Base-by-base conservation (phyloP, 2,797 vertebrate species). In the Esox lucius region DNA sequence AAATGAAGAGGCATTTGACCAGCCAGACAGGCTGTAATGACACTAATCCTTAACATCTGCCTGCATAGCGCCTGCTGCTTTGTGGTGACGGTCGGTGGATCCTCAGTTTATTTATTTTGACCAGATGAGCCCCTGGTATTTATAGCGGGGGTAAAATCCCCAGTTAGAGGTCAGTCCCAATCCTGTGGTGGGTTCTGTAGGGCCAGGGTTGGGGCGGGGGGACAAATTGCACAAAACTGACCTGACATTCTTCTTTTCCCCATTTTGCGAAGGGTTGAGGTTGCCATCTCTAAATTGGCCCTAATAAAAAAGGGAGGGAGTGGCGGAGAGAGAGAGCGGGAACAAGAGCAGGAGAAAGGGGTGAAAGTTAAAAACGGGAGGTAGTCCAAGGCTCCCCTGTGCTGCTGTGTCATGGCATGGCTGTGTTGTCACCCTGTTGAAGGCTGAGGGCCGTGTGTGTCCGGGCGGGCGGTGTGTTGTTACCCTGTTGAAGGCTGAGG, bases 101-200 rank as follows among this genome's bases (percentile, higher is more conserved):
- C 79, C 86, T 70, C 75, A 70, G 87, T 92, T 91, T 91, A 91
- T 91, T 92, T 93, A 91, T 92, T 91, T 91, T 89, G 85, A 81
- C 88, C 90, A 90, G 90, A 91, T 92, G 91, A 92, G 88, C 85
- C 86, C 78, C 73, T 88, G 90, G 90, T 92, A 91, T 94, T 94
- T 93, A 94, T 86, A 90, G 85, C 84, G 16, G 87, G 88, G 88
- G 88, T 91, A 88, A 91, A 87, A 72, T 84, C 84, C 78, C 72
- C 86, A 80, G 88, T 78, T 85, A 87, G 90, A 89, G 85, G 87
- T 91, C 91, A 91, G 85, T 87, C 88, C 86, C 35, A 22, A 86
- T 79, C n/a, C 72, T 76, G 69, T 64, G 26, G 71, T 39, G 9
- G 46, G 42, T 7, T 78, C 72, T 73, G 49, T 48, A 71, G 67